These are phyloP conservation scores for Biston betularia DNA, from an alignment of 2,888 invertebrate species.

Conservation along the genomic window DNA sequence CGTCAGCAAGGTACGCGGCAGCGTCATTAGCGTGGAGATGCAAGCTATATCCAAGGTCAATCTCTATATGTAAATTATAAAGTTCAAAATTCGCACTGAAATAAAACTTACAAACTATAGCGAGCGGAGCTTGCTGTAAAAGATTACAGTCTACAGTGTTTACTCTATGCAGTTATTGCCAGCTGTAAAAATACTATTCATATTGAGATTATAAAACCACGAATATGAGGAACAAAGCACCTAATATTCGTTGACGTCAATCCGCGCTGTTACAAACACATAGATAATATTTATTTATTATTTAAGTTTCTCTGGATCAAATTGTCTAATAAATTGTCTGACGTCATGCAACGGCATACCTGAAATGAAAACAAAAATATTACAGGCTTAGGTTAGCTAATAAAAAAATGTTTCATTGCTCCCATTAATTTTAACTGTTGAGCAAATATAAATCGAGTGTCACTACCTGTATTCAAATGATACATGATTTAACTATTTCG, in stretches of 20 bases:
- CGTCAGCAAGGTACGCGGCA: conserved; percentile 40
- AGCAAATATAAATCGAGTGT: not conserved
- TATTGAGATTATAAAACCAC: conserved; percentile 54
- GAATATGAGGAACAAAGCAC: conserved; percentile 59
- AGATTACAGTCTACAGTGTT: conserved; percentile 44
- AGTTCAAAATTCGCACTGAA: conserved; percentile 30
- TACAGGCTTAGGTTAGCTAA: conserved; percentile 9
- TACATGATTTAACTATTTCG: too few relatives aligned
- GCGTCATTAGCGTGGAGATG: conserved; percentile 30
- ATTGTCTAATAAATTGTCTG: conserved; percentile 30
- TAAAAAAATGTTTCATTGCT: not conserved
- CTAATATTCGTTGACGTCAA: conserved; percentile 63
- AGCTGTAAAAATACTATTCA: conserved; percentile 60
- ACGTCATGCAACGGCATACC: conserved; percentile 22
- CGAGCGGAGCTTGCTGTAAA: conserved; percentile 43
- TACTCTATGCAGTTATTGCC: conserved; percentile 52
- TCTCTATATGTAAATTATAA: conserved; percentile 34
- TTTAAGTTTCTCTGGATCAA: conserved; percentile 33
- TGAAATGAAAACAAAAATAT: conserved; percentile 17
- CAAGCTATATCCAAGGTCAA: conserved; percentile 25
- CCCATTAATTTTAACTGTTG: not conserved
- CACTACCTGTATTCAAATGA: not conserved
- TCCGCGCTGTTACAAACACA: conserved; percentile 52
- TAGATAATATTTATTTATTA: conserved; percentile 40
- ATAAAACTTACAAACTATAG: conserved; percentile 45